Conservation (phyloP, 2,797 vertebrate species). For the Antennarius maculatus region DNA sequence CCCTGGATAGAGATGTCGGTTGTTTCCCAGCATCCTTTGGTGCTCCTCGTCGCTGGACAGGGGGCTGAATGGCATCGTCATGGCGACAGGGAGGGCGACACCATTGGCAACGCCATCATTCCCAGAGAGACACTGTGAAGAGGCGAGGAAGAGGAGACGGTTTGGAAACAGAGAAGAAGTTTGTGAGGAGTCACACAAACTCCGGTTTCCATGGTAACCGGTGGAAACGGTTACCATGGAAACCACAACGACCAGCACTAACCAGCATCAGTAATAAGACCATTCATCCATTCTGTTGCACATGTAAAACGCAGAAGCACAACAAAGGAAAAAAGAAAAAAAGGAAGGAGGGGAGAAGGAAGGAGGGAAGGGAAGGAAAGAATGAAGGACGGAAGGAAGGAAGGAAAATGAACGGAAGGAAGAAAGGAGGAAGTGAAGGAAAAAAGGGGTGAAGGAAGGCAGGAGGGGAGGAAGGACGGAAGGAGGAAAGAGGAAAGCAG, state of each 20-base stretch:
- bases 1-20: slow-evolving; percentile 88
- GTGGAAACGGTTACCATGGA: too few relatives aligned
- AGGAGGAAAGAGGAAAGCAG: too few relatives aligned
- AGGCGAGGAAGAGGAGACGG: slow-evolving; percentile 21
- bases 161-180: slow-evolving; percentile 26
- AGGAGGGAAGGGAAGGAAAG: too few relatives aligned
- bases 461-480: too few relatives aligned
- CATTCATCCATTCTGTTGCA: slow-evolving; percentile 33
- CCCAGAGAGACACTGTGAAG: slow-evolving; percentile 67
- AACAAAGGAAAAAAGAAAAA: too few relatives aligned
- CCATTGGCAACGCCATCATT: slow-evolving; percentile 85
- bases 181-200: slow-evolving; percentile 16
- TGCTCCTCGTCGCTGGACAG: slow-evolving; percentile 94
- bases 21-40: slow-evolving; percentile 87
- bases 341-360: too few relatives aligned
- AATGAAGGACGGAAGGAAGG: too few relatives aligned
- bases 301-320: slow-evolving; percentile 32
- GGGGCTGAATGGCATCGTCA: slow-evolving; percentile 93
- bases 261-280: slow-evolving; percentile 7
- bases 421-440: too few relatives aligned
- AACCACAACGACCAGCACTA: background rate
- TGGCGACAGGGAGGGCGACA: slow-evolving; percentile 80
- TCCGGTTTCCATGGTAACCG: slow-evolving; percentile 58
- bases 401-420: too few relatives aligned
- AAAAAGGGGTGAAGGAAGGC: too few relatives aligned